phyloP scores from a whole-genome alignment of 2,113 vertebrate genomes.

The Actenoides hombroni region DNA sequence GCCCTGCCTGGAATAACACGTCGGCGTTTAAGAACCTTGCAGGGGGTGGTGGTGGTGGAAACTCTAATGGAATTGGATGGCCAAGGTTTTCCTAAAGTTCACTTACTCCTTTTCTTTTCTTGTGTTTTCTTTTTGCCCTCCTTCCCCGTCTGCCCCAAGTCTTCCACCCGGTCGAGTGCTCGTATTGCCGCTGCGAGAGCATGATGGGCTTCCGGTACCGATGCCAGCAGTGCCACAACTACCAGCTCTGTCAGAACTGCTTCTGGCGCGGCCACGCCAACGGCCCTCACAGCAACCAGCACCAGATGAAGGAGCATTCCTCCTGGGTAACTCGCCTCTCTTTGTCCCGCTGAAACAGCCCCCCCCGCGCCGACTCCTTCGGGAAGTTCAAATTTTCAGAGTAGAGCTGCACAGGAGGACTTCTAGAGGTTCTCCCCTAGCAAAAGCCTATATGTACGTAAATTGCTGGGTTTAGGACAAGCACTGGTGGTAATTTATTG shows the following conservation, averaged over 20 bases:
- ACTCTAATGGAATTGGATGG: not conserved
- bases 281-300: slow-evolving; percentile 96
- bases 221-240: slow-evolving; percentile 98
- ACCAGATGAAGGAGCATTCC: slow-evolving; percentile 99
- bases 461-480: rapidly evolving
- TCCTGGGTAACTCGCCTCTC: slow-evolving; percentile 85
- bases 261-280: slow-evolving; percentile 96
- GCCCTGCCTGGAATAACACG: not conserved
- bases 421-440: not conserved
- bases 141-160: slow-evolving; percentile 59
- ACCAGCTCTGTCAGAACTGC: slow-evolving; percentile 97
- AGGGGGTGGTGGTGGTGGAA: not conserved
- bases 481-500: rapidly evolving
- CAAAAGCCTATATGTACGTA: rapidly evolving
- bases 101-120: too few relatives aligned
- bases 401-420: not conserved
- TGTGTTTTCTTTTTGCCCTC: rapidly evolving
- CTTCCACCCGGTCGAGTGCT: slow-evolving; percentile 98
- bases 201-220: slow-evolving; percentile 99
- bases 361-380: not conserved
- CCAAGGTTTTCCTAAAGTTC: not conserved
- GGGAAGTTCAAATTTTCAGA: rapidly evolving
- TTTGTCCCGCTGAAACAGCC: not conserved
- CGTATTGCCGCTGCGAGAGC: slow-evolving; percentile 93
- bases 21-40: not conserved